Percentiles rank a stretch among this genome's conserved stretches.
phyloP scores from a whole-genome alignment of 2,888 invertebrate genomes.

The Synanthedon andrenaeformis region DNA sequence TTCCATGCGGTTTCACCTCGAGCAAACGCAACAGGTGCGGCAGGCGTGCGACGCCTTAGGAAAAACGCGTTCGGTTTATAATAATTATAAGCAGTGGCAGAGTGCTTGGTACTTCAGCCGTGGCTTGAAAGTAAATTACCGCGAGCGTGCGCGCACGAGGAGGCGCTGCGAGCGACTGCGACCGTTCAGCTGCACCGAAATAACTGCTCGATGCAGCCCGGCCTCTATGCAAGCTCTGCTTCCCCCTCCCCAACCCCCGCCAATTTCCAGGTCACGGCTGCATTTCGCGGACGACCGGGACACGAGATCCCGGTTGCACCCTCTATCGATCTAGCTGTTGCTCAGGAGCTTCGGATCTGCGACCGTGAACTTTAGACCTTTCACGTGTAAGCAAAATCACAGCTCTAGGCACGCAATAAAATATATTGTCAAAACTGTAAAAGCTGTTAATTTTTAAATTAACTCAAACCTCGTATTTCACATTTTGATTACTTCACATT shows the following conservation, averaged over 20 bases:
- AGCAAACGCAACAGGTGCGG: conserved; percentile 53
- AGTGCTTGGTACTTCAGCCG: conserved; percentile 24
- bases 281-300: conserved; percentile 40
- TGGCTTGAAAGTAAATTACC: conserved; percentile 19
- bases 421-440: too few species aligned
- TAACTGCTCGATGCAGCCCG: conserved; percentile 65
- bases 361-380: conserved; percentile 23
- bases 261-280: conserved; percentile 56
- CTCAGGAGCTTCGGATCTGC: conserved; percentile 29
- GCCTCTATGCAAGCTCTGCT: conserved; percentile 53
- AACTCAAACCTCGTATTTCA: too few species aligned
- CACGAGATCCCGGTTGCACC: conserved; percentile 26
- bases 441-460: too few species aligned
- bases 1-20: conserved; percentile 63
- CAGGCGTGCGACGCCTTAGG: background rate
- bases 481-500: too few species aligned
- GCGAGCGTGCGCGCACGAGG: conserved; percentile 46
- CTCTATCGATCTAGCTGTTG: conserved; percentile 63
- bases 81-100: conserved; percentile 7
- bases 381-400: background rate
- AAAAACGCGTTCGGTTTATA: background rate
- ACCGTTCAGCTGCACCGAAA: conserved; percentile 59
- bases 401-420: too few species aligned
- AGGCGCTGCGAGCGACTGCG: conserved; percentile 57
- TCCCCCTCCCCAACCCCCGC: conserved; percentile 12